A percentile compares a stretch with the other conserved stretches of the same genome.
These are phyloP conservation scores for Eudemis profundana DNA, from an alignment of 2,888 invertebrate genomes.

Conservation along the genomic window DNA sequence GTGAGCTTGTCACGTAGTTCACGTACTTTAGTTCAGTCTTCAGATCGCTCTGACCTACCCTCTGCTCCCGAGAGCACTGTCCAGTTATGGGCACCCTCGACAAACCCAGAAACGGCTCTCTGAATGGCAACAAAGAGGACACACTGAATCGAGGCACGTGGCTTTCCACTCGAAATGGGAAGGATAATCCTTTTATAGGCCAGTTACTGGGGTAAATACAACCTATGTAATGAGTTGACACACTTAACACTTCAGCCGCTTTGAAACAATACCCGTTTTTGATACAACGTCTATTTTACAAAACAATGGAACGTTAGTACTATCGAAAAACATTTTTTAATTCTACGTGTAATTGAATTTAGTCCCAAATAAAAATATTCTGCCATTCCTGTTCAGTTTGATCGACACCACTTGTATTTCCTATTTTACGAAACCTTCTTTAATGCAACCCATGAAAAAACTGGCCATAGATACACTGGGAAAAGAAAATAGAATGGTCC, in stretches of 20 bases:
- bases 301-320: not conserved
- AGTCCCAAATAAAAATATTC: not conserved
- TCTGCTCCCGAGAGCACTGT: constrained; percentile 72
- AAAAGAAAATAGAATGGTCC: constrained; percentile 22
- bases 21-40: constrained; percentile 68
- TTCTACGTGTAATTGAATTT: not conserved
- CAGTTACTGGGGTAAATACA: too few relatives aligned
- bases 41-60: constrained; percentile 64
- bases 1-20: too few relatives aligned
- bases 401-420: not conserved
- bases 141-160: constrained; percentile 73
- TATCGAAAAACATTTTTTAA: not conserved
- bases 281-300: not conserved
- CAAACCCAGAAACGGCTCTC: constrained; percentile 76
- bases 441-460: not conserved
- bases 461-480: constrained; percentile 10
- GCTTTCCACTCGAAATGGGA: constrained; percentile 77
- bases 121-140: constrained; percentile 77
- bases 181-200: constrained; percentile 81
- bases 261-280: too few relatives aligned
- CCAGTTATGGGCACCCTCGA: constrained; percentile 77
- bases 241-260: too few relatives aligned
- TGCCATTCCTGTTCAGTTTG: not conserved
- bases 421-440: not conserved
- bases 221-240: too few relatives aligned